Evolutionary conservation across 2,113 vertebrate genomes (phyloP).

Genomic region (Ranitomeya variabilis): DNA sequence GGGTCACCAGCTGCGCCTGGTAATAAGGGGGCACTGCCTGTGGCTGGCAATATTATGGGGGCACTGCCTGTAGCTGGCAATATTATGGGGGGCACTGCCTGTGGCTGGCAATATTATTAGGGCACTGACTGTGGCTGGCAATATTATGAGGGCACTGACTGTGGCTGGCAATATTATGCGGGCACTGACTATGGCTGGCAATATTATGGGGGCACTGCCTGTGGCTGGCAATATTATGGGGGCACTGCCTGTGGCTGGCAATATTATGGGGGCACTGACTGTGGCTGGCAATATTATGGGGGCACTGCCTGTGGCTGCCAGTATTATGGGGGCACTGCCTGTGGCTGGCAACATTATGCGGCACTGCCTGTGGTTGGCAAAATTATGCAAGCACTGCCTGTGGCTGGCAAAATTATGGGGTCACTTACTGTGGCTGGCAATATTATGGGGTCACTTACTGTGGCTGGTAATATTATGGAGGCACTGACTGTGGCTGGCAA

Average conservation of each 20-base stretch:
- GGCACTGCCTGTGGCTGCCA: no score
- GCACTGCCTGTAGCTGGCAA: no score
- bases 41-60: no score
- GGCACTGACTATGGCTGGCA: no score
- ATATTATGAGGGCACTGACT: background rate
- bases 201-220: background rate
- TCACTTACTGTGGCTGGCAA: background rate
- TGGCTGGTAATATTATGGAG: background rate
- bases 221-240: background rate
- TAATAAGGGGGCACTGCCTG: no score
- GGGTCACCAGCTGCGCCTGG: no score
- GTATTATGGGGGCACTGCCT: background rate
- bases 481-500: no score
- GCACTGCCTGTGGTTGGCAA: no score
- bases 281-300: background rate
- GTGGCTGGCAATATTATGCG: background rate
- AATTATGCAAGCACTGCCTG: no score
- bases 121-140: background rate
- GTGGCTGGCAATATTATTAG: no score
- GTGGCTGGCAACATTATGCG: background rate
- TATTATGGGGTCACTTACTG: background rate
- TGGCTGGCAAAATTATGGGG: no score
- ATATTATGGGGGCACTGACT: background rate
- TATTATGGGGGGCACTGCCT: background rate
- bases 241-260: fast-evolving